A percentile compares a stretch with the other conserved stretches of the same genome.
Evolutionary conservation across 2,797 vertebrate genomes (phyloP).

Genomic region (Danio albolineatus): DNA sequence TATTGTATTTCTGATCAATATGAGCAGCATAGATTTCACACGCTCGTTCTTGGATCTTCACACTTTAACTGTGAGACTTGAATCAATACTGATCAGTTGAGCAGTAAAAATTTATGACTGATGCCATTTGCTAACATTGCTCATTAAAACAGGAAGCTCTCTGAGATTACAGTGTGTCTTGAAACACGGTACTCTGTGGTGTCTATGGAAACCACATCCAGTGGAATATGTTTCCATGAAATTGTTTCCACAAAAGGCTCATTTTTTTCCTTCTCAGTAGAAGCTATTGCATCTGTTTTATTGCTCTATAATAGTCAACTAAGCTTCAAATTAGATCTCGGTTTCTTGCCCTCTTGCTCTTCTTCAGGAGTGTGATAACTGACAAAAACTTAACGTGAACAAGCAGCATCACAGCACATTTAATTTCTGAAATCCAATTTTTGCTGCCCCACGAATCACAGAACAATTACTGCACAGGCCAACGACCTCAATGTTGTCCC

Average conservation of each 20-base stretch:
- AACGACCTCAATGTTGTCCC: neutral
- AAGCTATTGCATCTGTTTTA: conserved; percentile 4
- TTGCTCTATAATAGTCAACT: conserved; percentile 12
- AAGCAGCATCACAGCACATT: neutral
- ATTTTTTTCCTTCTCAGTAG: neutral
- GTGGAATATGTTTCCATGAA: conserved; percentile 26
- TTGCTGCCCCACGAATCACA: conserved; percentile 1
- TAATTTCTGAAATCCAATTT: conserved; percentile 19
- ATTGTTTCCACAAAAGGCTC: neutral
- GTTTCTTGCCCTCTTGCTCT: neutral
- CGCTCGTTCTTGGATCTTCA: conserved; percentile 8
- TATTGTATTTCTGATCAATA: conserved; percentile 30
- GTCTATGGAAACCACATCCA: conserved; percentile 35
- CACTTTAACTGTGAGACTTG: neutral
- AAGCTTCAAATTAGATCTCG: neutral
- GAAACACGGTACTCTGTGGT: neutral
- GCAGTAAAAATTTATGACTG: neutral
- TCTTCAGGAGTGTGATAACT: neutral
- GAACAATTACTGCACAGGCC: conserved; percentile 28
- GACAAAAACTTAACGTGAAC: neutral
- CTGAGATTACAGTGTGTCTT: neutral
- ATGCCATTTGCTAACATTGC: neutral
- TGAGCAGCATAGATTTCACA: neutral
- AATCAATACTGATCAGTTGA: conserved; percentile 39
- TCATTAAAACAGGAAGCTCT: conserved; percentile 8